Evolutionary conservation across 2,888 invertebrate species (phyloP), one percentile per base, ranked within the genome.

Genomic region (Cheiracanthium punctorium): DNA sequence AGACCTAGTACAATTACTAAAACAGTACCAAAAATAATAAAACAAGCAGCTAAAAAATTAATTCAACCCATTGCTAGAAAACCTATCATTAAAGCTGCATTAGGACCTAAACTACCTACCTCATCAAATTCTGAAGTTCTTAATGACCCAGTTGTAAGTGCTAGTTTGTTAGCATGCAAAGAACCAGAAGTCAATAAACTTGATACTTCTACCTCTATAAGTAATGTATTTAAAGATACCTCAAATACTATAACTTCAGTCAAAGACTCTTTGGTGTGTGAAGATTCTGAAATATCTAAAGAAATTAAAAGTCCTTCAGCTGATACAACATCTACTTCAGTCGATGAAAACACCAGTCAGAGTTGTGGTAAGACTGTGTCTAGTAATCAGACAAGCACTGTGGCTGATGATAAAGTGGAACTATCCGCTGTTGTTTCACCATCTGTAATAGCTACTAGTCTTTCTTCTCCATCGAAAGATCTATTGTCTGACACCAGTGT

Each of bases 21-120:
- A 76, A 80, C 86, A 28, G 75, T 71, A n/a, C 80, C 76, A 2
- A 86, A 70, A 75, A 80, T 86, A 7, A 71, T 86, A 32, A 80
- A 76, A 37, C 80, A 75, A 75, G 80, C 80, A 48, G 33, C 75
- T 24, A 86, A 71, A 43, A 86, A 80, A 14, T 48, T 74, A 7
- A 33, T 64, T 30, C 77, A 84, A 24, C 79, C 84, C 24, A 30
- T 69, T 1, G 33, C 37, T 70, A 85, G 74, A 70, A 85, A 33
- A 43, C 48, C 79, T 28, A 1, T 24, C 28, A 10, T 24, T n/a
- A 37, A 52, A 33, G 7, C 41, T 10, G 5, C 29, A 29, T 41
- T 29, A 33, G 29, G 28, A 1, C 29, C 37, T 10, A 52, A 48
- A 29, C 73, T 14, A 14, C 10, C 67, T 30, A 24, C 24, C 24